Base-by-base conservation (phyloP, 2,888 invertebrate genomes). In the Dryococelus australis region DNA sequence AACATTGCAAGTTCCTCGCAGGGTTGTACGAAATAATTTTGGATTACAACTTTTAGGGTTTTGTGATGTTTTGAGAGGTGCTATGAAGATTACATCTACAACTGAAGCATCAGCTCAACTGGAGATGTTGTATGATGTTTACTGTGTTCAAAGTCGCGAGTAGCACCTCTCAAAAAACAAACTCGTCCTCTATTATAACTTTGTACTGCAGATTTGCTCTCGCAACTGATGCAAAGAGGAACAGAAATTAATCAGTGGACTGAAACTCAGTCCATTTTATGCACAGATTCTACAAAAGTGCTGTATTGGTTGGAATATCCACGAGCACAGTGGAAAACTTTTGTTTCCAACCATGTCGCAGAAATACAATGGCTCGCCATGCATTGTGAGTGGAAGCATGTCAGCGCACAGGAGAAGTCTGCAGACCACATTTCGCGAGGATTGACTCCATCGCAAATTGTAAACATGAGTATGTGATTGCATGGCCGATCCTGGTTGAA, bases 251-350 rank as follows among this genome's bases (percentile, higher is more conserved):
- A 81, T 88, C 9, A 83, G 90, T 3, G 78, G 85, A 8, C 28
- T 89, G 6, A 43, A 84, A 3, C 43, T 89, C 35, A 78, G 78
- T 0, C 20, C 87, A 51, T 83, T 88, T 3, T 88, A 35, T 91
- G 90, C 90, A 89, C 90, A 4, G 91, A 92, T 87, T 91, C 91
- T 0, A 90, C 89, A 26, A 90, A 91, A 12, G 90, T 90, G 2
- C 86, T 91, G 0, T 88, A 89, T 65, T 91, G 91, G 91, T 85
- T 91, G 27, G 26, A 79, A 12, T 51, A 87, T 12, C 43, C 86
- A 27, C 88, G 90, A 78, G 85, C 43, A 26, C 85, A 86, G 12
- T 90, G 89, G 90, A 90, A 89, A 87, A 90, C 89, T 0, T 91
- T 90, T 87, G 90, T 91, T 0, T 89, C 89, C 5, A 90, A 91